Evolutionary conservation across 2,888 invertebrate species (phyloP).

Genomic region (Plusia festucae): DNA sequence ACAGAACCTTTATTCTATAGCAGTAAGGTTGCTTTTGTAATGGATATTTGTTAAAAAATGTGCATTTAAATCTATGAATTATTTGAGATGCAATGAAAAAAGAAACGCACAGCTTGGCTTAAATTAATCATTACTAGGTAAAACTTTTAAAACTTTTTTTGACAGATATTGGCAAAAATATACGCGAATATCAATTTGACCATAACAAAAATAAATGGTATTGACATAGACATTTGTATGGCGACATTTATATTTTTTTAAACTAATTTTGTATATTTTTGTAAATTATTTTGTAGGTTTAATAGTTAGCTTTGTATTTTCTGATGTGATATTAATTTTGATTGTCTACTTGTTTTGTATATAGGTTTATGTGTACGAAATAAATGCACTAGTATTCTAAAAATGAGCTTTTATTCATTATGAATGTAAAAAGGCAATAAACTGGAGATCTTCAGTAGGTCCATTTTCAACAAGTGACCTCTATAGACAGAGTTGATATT

Average conservation of each 20-base stretch:
- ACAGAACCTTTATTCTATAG: neutral
- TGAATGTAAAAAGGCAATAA: neutral
- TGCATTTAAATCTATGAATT: neutral
- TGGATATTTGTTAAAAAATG: neutral
- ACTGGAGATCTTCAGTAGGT: neutral
- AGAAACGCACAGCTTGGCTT: neutral
- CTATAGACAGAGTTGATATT: no score
- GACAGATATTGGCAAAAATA: no score
- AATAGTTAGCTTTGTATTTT: constrained; percentile 61
- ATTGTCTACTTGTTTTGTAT: constrained; percentile 54
- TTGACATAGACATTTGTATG: constrained; percentile 2
- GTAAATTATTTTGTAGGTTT: constrained; percentile 58
- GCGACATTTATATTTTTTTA: constrained; percentile 31
- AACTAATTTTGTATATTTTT: constrained; percentile 43
- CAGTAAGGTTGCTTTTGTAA: neutral
- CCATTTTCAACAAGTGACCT: no score
- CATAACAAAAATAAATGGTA: neutral
- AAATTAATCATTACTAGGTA: neutral
- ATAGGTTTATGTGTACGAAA: constrained; percentile 46
- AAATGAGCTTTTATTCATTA: neutral
- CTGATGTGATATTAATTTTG: constrained; percentile 74
- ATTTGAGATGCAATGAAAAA: no score
- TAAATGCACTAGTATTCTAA: constrained; percentile 43
- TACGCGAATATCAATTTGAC: neutral
- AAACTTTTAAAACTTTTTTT: no score